Evolutionary conservation across 2,888 invertebrate species (phyloP), one percentile per base, ranked within the genome.

Genomic region (Tuberolachnus salignus): DNA sequence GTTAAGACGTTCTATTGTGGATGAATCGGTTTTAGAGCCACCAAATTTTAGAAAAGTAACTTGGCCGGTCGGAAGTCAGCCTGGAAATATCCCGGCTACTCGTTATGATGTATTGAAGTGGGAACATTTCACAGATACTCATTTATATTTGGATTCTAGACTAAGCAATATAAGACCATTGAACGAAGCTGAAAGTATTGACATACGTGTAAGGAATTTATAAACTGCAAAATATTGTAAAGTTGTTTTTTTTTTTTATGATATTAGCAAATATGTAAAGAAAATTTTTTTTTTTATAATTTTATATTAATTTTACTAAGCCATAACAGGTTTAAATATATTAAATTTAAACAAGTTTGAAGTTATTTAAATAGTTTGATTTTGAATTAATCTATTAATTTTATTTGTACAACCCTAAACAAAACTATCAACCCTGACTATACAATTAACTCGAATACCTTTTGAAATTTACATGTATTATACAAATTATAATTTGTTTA

Each of bases 101-200:
- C 88, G 95, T 83, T 92, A 92, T 87, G 95, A 97, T 86, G 89
- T 97, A 82, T 88, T 94, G 67, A 90, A 91, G 61, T 97, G 96
- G 93, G 91, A 92, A 74, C 91, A 92, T 84, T 92, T 98, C 85
- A 97, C 96, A 84, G 88, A 88, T 81, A 92, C 92, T 21, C 94
- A 96, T 85, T 90, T 93, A 55, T 92, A 92, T 85, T 89, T 93
- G 85, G 91, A 92, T 34, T 92, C 92, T 85, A 94, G 95, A 84
- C 92, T 92, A 84, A 90, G 89, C 82, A 92, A 91, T 82, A 87
- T 92, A 2, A 89, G 89, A 74, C 87, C 88, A 75, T 88, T 95
- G 57, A 86, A 87, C 75, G 89, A 89, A 72, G 89, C 91, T 26
- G 91, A 92, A 84, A 88, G 89, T 69, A 84, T 88, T 57, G 96